Base-by-base conservation (phyloP, 2,113 vertebrate species). In the Pseudorectes ferrugineus region DNA sequence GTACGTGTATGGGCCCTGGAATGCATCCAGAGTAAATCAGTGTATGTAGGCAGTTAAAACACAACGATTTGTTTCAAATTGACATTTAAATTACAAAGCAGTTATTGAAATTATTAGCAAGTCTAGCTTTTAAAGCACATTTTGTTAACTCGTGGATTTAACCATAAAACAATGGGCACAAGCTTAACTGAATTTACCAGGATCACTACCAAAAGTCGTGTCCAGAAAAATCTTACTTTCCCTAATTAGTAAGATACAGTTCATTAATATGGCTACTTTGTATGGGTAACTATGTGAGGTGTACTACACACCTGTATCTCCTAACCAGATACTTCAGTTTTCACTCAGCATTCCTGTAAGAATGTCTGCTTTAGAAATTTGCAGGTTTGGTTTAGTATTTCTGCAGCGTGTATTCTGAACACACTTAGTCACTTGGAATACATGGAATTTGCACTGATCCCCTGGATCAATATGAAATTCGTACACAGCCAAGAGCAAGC, bases 71-170 rank as follows among this genome's bases (percentile, higher is more conserved):
- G 5, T 45, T 89, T 82, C 24, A 6, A 87, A 76, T 28, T 87
- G 57, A 65, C 49, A 72, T 85, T 94, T 82, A 68, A 79, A 89
- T 75, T 78, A 25, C 33, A 82, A 95, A 78, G n/a, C 20, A 24
- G 17, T 66, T 65, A 22, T 31, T 81, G 28, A 48, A 91, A 75
- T 58, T 5, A 81, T 68, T 66, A 92, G 14, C 19, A 66, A 89
- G 40, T 66, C 29, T 67, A 45, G n/a, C 15, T 84, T 86, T 84
- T 59, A 55, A 42, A 87, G 24, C 8, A 57, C 12, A 9, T 89
- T 87, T 75, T 52, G 11, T 19, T 79, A 68, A 57, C 9, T 72
- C 2, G 0, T 48, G 10, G 31, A 45, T 31, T 61, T 12, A 92
- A 26, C 13, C 5, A 38, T 35, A 6, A 45, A 26, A 62, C 51